These are phyloP conservation scores for Sardinella longiceps DNA, from an alignment of 2,797 vertebrate genomes.

Conservation along the genomic window DNA sequence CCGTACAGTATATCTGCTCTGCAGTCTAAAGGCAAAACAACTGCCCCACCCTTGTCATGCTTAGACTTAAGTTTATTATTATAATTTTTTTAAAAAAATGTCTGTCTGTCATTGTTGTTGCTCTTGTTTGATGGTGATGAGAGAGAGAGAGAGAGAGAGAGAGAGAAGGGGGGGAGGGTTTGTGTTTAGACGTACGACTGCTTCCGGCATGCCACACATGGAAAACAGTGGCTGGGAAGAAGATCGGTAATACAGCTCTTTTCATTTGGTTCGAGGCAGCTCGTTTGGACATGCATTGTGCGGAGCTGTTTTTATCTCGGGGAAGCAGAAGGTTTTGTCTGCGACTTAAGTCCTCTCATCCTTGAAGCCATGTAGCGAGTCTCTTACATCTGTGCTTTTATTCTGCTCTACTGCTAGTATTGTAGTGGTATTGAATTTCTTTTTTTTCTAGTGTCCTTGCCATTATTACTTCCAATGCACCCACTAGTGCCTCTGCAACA, in stretches of 20 bases:
- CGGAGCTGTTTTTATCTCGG: slow-evolving; percentile 10
- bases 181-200: background rate
- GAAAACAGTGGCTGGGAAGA: background rate
- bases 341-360: slow-evolving; percentile 16
- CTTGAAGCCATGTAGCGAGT: background rate
- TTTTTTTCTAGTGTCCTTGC: background rate
- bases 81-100: background rate
- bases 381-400: slow-evolving; percentile 6
- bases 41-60: background rate
- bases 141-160: too few relatives aligned
- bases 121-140: background rate
- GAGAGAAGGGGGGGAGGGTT: background rate
- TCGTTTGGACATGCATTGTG: background rate
- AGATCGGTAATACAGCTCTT: background rate
- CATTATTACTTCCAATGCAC: background rate
- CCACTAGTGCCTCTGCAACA: background rate
- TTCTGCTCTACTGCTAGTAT: background rate
- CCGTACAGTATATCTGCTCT: background rate
- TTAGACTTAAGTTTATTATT: background rate
- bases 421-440: background rate
- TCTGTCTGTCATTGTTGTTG: background rate
- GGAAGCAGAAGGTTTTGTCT: slow-evolving; percentile 12
- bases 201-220: background rate
- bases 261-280: background rate
- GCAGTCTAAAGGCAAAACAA: background rate